Conservation (phyloP, 2,113 vertebrate species). For the Centropristis striata region DNA sequence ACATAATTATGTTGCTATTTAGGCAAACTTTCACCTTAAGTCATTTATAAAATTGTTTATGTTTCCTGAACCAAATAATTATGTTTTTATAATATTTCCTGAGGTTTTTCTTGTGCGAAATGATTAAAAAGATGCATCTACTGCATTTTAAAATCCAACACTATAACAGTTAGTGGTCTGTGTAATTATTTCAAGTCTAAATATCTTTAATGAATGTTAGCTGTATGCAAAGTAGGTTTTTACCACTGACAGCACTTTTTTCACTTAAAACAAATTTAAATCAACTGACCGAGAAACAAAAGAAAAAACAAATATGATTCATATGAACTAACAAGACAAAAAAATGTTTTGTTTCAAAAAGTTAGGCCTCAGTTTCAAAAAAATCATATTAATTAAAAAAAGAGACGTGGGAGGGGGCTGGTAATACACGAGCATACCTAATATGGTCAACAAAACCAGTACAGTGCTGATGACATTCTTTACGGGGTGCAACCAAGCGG, state of each 20-base stretch:
- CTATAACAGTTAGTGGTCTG: background rate
- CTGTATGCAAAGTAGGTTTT: background rate
- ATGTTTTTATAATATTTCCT: background rate
- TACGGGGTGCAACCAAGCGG: slow-evolving; percentile 60
- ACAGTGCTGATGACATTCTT: slow-evolving; percentile 77
- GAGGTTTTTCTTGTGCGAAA: slow-evolving; percentile 5
- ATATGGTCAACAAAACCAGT: slow-evolving; percentile 85
- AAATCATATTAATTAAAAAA: slow-evolving; percentile 54
- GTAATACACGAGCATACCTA: slow-evolving; percentile 75
- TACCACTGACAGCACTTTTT: background rate
- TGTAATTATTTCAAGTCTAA: slow-evolving; percentile 6
- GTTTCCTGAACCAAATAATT: background rate
- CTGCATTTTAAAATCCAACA: background rate
- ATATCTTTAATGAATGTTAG: background rate
- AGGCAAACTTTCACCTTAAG: background rate
- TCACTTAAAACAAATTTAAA: slow-evolving; percentile 1
- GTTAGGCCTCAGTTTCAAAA: slow-evolving; percentile 63
- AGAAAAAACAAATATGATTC: background rate
- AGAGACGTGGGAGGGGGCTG: slow-evolving; percentile 49
- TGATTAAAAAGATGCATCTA: slow-evolving; percentile 16
- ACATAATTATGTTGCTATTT: background rate
- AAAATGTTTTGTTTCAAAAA: slow-evolving; percentile 27
- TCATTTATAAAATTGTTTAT: background rate
- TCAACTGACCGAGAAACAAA: background rate
- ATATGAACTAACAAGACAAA: background rate